phyloP scores from a whole-genome alignment of 2,888 invertebrate species.

The Polietes domitor region DNA sequence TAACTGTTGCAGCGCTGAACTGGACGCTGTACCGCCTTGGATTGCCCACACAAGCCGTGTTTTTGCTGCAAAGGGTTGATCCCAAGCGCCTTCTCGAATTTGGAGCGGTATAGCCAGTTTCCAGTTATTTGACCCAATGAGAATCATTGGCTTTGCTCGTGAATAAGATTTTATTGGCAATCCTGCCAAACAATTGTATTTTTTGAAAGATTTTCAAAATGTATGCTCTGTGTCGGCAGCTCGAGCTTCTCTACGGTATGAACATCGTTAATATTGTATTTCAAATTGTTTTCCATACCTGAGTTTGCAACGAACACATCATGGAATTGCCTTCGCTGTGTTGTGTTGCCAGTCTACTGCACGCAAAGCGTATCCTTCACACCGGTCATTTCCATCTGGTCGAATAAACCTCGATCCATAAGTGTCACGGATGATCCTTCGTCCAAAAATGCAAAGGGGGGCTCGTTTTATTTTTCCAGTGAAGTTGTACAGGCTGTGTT shows the following conservation, averaged over 20 bases:
- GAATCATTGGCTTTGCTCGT: neutral
- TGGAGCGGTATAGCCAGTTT: slow-evolving; percentile 47
- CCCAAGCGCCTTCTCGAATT: slow-evolving; percentile 38
- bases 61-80: slow-evolving; percentile 36
- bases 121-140: neutral
- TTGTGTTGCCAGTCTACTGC: slow-evolving; percentile 33
- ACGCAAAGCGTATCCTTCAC: slow-evolving; percentile 9
- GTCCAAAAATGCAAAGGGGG: neutral
- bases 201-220: neutral
- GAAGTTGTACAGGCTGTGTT: no score
- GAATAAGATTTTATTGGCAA: neutral
- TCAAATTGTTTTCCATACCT: neutral
- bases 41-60: slow-evolving; percentile 30
- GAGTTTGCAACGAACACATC: neutral
- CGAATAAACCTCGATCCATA: neutral
- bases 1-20: neutral
- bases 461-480: neutral
- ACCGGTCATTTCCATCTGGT: neutral
- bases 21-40: neutral
- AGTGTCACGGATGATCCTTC: neutral
- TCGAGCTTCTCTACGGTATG: neutral
- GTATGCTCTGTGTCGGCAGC: neutral
- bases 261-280: neutral
- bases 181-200: neutral
- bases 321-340: slow-evolving; percentile 3